phyloP scores from a whole-genome alignment of 2,888 invertebrate genomes.

The Ptilodon capucinus region DNA sequence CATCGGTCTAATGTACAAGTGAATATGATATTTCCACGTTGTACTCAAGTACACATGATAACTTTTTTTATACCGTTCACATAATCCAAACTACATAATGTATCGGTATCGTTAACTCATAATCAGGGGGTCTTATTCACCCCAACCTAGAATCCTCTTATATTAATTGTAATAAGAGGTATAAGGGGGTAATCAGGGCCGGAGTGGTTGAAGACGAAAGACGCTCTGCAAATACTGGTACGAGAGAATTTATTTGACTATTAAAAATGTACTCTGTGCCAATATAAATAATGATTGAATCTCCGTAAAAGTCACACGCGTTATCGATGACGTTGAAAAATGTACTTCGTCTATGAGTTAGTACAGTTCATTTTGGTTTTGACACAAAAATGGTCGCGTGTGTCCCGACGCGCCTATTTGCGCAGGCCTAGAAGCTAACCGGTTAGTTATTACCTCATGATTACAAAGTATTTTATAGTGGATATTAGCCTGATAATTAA shows the following conservation, averaged over 20 bases:
- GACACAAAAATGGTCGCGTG: no score
- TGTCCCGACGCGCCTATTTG: no score
- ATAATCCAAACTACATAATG: slow-evolving; percentile 17
- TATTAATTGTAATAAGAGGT: slow-evolving; percentile 49
- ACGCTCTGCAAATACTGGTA: slow-evolving; percentile 8
- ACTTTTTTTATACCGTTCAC: slow-evolving; percentile 11
- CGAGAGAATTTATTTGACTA: no score
- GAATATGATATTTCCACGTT: no score
- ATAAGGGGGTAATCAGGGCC: slow-evolving; percentile 38
- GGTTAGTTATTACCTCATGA: not conserved
- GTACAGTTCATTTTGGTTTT: no score
- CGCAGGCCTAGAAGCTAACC: no score
- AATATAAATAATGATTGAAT: no score
- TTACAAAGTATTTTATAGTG: not conserved
- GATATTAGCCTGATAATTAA: not conserved
- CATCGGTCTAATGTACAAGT: no score
- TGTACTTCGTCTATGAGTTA: no score
- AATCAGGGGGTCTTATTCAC: slow-evolving; percentile 25
- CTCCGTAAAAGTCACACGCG: no score
- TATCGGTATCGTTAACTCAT: slow-evolving; percentile 15
- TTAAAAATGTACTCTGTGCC: no score
- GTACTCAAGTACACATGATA: slow-evolving; percentile 10
- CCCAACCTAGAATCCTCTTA: slow-evolving; percentile 29
- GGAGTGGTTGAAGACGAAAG: slow-evolving; percentile 31
- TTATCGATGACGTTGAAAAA: no score